Evolutionary conservation across 2,888 invertebrate species (phyloP).

Genomic region (Crocallis elinguaria): DNA sequence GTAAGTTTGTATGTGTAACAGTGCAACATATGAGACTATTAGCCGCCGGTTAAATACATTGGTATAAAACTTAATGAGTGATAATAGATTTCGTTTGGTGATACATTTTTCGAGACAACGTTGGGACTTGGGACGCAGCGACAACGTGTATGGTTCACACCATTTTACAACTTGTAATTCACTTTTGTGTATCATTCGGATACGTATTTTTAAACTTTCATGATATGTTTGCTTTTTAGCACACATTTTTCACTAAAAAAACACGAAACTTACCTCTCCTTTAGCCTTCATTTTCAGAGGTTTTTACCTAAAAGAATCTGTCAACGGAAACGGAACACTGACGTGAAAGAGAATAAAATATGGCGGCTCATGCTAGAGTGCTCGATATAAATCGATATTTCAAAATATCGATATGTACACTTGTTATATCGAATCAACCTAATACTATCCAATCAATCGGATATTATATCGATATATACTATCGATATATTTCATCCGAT

Average conservation of each 20-base stretch:
- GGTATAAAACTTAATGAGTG: background rate
- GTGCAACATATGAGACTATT: too few relatives aligned
- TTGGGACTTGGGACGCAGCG: conserved; percentile 43
- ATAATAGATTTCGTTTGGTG: background rate
- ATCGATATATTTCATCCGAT: too few relatives aligned
- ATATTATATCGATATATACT: too few relatives aligned
- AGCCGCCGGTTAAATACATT: too few relatives aligned
- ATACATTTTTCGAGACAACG: conserved; percentile 18
- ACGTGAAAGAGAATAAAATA: conserved; percentile 56
- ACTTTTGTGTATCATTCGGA: background rate
- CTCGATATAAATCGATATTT: background rate
- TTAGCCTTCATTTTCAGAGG: conserved; percentile 92
- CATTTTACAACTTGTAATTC: conserved; percentile 7
- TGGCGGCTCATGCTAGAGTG: conserved; percentile 38
- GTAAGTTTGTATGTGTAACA: too few relatives aligned
- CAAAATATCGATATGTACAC: background rate
- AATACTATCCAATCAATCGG: too few relatives aligned
- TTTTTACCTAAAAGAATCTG: conserved; percentile 78
- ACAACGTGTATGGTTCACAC: conserved; percentile 68
- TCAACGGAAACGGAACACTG: conserved; percentile 78
- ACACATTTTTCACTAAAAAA: conserved; percentile 34
- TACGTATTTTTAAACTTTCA: conserved; percentile 5
- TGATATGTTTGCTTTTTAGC: background rate
- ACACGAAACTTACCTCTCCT: conserved; percentile 88
- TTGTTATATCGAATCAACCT: too few relatives aligned